Evolutionary conservation across 2,113 vertebrate species (phyloP), one percentile per base, ranked within the genome.

Genomic region (Paramormyrops kingsleyae): DNA sequence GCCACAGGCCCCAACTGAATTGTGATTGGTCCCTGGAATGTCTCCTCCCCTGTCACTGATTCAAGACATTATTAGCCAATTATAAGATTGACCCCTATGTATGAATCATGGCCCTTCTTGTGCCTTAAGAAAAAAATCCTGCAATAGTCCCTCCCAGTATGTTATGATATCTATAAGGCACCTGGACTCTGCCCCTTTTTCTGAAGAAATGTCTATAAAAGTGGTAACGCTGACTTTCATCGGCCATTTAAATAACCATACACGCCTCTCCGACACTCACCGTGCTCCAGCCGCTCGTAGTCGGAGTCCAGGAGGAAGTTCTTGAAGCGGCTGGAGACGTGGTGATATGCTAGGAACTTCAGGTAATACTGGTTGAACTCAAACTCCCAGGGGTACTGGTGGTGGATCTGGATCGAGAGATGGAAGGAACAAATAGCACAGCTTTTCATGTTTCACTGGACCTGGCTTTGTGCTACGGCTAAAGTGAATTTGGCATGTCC

Each of bases 351-450:
- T 95, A 99, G 94, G 95, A 99, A 99, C 96, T 98, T 99, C 93
- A 99, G 94, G 95, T 99, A 99, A 95, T 99, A 97, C 86, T 98
- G 98, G 96, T 99, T 99, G 95, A 99, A 99, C 95, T 99, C 98
- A 96, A 99, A 99, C 93, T 99, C 98, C 84, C 97, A 95, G 90
- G 99, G 98, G 94, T 97, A 97, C 90, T 99, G 99, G 93, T 95
- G 96, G 95, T 98, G 96, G 95, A 99, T 94, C 98, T 99, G 95
- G 84, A 94, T 95, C 91, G 87, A 92, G 52, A 94, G 91, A 46
- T 42, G 90, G 94, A 3, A 7, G 4, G 49, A 53, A 46, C n/a
- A 62, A n/a, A 3, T 0, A 9, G 56, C 21, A n/a, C 44, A 49
- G 46, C 31, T 27, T 87, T 52, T 49, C 3, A 80, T 4, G 87